These are phyloP conservation scores for Nebria ingens DNA, from an alignment of 1,140 invertebrate genomes.

Conservation along the genomic window DNA sequence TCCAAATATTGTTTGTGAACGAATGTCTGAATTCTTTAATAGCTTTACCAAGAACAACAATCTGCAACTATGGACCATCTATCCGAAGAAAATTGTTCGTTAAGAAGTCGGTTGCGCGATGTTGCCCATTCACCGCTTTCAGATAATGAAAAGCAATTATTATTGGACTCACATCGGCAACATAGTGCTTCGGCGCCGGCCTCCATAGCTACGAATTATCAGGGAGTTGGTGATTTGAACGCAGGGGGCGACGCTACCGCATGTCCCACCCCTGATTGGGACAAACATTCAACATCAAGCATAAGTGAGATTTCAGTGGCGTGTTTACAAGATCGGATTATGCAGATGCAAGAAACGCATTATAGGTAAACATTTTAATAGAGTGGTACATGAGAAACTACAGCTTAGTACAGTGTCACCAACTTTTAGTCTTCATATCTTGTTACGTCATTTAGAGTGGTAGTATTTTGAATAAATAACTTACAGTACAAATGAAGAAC, in stretches of 20 bases:
- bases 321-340: conserved; percentile 82
- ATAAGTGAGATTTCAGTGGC: conserved; percentile 83
- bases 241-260: conserved; percentile 44
- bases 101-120: conserved; percentile 60
- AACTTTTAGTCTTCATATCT: conserved; percentile 1
- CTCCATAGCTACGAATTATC: conserved; percentile 39
- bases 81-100: conserved; percentile 60
- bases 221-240: conserved; percentile 9
- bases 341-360: conserved; percentile 82
- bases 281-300: conserved; percentile 73
- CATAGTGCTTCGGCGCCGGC: conserved; percentile 51
- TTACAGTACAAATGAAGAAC: conserved; percentile 83
- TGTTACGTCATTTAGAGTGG: background rate
- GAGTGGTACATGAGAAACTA: background rate
- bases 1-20: conserved; percentile 15
- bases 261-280: conserved; percentile 70
- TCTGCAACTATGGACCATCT: conserved; percentile 51
- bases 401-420: background rate
- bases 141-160: conserved; percentile 70
- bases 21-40: conserved; percentile 11
- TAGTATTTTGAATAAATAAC: background rate
- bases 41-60: conserved; percentile 44
- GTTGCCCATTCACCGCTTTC: conserved; percentile 67
- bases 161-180: conserved; percentile 56
- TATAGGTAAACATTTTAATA: conserved; percentile 43